phyloP scores from a whole-genome alignment of 2,888 invertebrate genomes.

The Geotrupes spiniger region DNA sequence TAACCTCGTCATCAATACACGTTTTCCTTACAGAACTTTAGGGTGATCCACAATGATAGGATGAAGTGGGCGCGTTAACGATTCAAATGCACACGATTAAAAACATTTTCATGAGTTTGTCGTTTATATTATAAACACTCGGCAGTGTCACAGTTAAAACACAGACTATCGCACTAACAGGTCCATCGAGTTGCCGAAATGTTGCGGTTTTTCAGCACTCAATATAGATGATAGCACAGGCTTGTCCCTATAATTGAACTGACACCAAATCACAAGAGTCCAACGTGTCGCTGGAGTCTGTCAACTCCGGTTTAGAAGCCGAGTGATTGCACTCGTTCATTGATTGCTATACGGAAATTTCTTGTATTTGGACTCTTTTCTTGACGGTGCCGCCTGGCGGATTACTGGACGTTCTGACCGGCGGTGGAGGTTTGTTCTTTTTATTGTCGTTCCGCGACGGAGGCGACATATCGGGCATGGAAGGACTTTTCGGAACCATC shows the following conservation, averaged over 20 bases:
- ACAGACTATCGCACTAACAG: conserved; percentile 1
- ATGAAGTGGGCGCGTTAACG: no score
- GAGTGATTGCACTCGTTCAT: conserved; percentile 34
- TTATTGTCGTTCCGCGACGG: conserved; percentile 39
- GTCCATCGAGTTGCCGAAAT: neutral
- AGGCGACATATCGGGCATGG: conserved; percentile 38
- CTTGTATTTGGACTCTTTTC: conserved; percentile 78
- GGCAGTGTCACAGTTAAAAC: conserved; percentile 2
- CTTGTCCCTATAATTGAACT: conserved; percentile 44
- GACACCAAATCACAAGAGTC: conserved; percentile 46
- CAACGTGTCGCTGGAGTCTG: conserved; percentile 38
- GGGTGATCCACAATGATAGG: no score
- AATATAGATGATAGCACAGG: conserved; percentile 37
- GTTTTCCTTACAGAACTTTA: no score
- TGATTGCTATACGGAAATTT: conserved; percentile 70
- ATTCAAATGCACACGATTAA: no score
- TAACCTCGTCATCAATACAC: no score
- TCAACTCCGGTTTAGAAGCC: conserved; percentile 34
- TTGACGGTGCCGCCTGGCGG: conserved; percentile 60
- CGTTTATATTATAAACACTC: conserved; percentile 2
- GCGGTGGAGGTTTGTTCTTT: conserved; percentile 47
- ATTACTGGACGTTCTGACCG: conserved; percentile 47
- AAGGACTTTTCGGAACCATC: conserved; percentile 48
- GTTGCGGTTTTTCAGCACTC: conserved; percentile 26
- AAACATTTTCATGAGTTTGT: no score